Base-by-base conservation (phyloP, 2,113 vertebrate species). In the Chaetura pelagica region DNA sequence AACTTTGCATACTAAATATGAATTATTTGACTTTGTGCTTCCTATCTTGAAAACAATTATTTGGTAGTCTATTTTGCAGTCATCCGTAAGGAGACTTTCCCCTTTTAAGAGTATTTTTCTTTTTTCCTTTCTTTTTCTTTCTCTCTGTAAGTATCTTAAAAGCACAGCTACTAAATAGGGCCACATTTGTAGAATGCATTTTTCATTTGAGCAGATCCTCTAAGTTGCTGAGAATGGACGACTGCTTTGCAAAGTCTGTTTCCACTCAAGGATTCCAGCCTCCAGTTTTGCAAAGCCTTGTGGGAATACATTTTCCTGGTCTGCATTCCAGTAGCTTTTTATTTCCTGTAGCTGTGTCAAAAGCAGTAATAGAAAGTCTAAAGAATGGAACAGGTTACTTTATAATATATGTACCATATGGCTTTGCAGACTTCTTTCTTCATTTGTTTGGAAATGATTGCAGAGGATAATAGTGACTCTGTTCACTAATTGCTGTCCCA, bases 271-370 rank as follows among this genome's bases (percentile, higher is more conserved):
- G 88, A 97, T 98, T 98, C 89, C 92, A 98, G 86, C 84, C 86
- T 96, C 97, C 97, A 91, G 97, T 96, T 98, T 97, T 96, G 96
- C 94, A 98, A 97, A 97, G 77, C 74, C 97, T 98, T 97, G 89
- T 98, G 98, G 96, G 97, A 98, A 97, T 98, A 97, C 86, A 89
- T 96, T 97, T 97, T 97, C 96, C 97, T 30, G 64, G 72, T 96
- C 92, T 97, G 93, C 98, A 98, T 98, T 98, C 98, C 98, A 98
- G 96, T 97, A 98, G 96, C 93, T 78, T 96, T 98, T 98, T 98
- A 97, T 98, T 98, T 98, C 97, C 96, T 98, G 93, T 97, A 96
- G 93, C 94, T 97, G 77, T 97, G 96, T 98, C 97, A 98, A 98
- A 98, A 97, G 89, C 94, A 91, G 90, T 96, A 97, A 97, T 87